Evolutionary conservation across 2,888 invertebrate species (phyloP).

Genomic region (Pollenia labialis): DNA sequence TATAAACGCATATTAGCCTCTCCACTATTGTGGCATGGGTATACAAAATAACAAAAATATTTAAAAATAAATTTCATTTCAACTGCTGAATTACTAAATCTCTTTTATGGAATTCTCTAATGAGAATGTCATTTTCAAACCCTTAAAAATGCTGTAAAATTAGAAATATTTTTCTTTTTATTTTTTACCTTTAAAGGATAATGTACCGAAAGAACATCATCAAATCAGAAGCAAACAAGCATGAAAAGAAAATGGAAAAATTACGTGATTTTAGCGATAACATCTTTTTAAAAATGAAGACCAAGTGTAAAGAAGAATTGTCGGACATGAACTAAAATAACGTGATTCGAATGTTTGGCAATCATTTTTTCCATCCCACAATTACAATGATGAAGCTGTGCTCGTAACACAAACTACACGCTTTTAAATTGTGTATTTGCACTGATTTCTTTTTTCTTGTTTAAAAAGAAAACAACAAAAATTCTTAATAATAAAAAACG

Average conservation of each 20-base stretch:
- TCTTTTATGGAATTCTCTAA: not conserved
- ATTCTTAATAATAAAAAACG: not conserved
- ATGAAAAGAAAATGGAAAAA: constrained; percentile 47
- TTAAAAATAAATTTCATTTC: constrained; percentile 15
- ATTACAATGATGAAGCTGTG: constrained; percentile 61
- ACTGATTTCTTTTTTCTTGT: constrained; percentile 15
- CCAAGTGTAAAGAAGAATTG: constrained; percentile 74
- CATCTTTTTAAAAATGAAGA: constrained; percentile 27
- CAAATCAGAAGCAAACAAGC: constrained; percentile 55
- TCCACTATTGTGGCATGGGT: no score
- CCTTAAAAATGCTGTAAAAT: constrained; percentile 12
- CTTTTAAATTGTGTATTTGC: constrained; percentile 57
- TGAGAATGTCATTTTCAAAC: constrained; percentile 17
- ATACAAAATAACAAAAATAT: no score
- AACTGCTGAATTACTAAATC: constrained; percentile 30
- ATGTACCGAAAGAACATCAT: constrained; percentile 37
- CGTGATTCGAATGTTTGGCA: constrained; percentile 78
- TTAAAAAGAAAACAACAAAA: not conserved
- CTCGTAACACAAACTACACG: constrained; percentile 35
- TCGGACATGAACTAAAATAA: constrained; percentile 79
- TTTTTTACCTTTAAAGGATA: constrained; percentile 42
- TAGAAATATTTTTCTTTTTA: constrained; percentile 17
- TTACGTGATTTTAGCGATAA: constrained; percentile 68
- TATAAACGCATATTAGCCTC: no score
- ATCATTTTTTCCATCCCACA: constrained; percentile 16